Base-by-base conservation (phyloP, 2,888 invertebrate species). In the Pristionchus fissidentatus region DNA sequence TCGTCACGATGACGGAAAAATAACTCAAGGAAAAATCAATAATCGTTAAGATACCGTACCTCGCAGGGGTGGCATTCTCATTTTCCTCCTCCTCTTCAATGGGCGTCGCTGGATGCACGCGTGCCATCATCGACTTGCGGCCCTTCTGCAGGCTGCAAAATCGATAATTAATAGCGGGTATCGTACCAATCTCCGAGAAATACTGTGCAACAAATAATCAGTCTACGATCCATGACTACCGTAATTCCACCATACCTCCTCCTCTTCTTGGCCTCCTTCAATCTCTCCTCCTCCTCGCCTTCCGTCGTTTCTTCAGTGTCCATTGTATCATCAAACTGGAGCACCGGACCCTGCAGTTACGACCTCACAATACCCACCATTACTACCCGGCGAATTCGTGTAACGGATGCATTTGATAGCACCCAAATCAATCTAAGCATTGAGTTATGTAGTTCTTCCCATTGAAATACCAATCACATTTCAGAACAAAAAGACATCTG, bases 11-110 rank as follows among this genome's bases (percentile, higher is more conserved):
- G n/a, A n/a, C n/a, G n/a, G n/a, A n/a, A n/a, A n/a, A n/a, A n/a
- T n/a, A n/a, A n/a, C n/a, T n/a, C n/a, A n/a, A n/a, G n/a, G n/a
- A n/a, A n/a, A n/a, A n/a, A n/a, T n/a, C n/a, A n/a, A n/a, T n/a
- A n/a, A n/a, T n/a, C n/a, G n/a, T n/a, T n/a, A n/a, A n/a, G n/a
- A n/a, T 35, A 32, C 8, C 70, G 70, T 70, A 70, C 70, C 70
- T 70, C 41, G 41, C 70, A 8, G 70, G 43, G 22, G 70, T 77
- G 19, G 13, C 26, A 15, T 62, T 32, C 49, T 77, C 49, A 8
- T 77, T 49, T 32, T 77, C 75, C 3, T 77, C 75, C 7, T 77
- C 75, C 19, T 77, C 75, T 41, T 77, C 49, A 49, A 77, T 77
- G 29, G 75, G 75, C 0, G 75, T 79, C 19, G 22, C 29, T 38